A percentile compares a stretch with the other conserved stretches of the same genome.
phyloP scores from a whole-genome alignment of 2,797 vertebrate genomes.

The Phataginus tetradactyla region DNA sequence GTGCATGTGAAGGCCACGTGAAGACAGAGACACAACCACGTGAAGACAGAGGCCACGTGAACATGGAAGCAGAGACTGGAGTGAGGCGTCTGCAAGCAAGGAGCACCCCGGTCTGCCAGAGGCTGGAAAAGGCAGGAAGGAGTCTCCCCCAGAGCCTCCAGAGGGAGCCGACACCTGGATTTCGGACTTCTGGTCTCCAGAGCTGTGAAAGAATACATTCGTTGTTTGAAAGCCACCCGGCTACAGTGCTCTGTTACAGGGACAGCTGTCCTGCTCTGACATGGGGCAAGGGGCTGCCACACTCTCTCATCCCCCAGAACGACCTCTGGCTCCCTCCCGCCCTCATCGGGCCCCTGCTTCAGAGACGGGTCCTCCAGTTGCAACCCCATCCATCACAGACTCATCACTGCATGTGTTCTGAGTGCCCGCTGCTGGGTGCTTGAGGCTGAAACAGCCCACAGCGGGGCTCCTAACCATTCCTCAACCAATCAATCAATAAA shows the following conservation, averaged over 20 bases:
- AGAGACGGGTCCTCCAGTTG: neutral
- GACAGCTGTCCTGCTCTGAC: neutral
- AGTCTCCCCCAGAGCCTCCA: accelerated
- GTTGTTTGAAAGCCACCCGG: neutral
- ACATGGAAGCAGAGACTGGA: neutral
- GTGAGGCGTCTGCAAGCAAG: accelerated
- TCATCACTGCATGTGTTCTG: accelerated
- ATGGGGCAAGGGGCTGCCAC: accelerated
- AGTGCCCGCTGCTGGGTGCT: neutral
- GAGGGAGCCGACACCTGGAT: neutral
- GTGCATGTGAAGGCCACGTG: too few species aligned
- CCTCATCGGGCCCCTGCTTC: neutral
- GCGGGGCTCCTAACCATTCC: neutral
- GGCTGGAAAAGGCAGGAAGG: neutral
- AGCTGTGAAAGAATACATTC: neutral
- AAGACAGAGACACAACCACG: neutral
- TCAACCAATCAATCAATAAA: neutral
- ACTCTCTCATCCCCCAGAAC: neutral
- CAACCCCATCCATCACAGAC: accelerated
- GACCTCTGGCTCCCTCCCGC: neutral
- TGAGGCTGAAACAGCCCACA: neutral
- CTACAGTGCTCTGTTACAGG: neutral
- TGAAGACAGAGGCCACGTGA: accelerated
- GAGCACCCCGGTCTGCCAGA: neutral
- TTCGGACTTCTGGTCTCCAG: neutral